Percentiles rank a stretch among this genome's conserved stretches.
These are phyloP conservation scores for Lerista edwardsae DNA, from an alignment of 2,797 vertebrate species.

Conservation along the genomic window DNA sequence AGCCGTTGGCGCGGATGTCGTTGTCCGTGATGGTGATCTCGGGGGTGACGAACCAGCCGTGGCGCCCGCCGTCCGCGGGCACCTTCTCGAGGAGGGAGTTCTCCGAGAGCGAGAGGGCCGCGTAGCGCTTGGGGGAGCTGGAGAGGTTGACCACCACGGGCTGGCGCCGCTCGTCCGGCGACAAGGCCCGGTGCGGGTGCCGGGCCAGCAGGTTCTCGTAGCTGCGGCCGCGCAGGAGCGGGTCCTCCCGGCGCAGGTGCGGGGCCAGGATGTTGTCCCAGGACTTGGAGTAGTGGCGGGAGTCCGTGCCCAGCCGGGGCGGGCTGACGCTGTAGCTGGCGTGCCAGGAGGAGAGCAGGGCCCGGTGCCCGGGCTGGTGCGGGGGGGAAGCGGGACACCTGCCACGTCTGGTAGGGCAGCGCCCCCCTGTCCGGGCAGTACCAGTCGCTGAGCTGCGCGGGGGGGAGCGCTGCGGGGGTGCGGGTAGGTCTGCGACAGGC, in stretches of 20 bases:
- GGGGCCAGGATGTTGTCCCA: slow-evolving; percentile 95
- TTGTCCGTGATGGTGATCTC: slow-evolving; percentile 99
- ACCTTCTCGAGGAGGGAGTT: slow-evolving; percentile 89
- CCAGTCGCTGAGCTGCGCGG: slow-evolving; percentile 85
- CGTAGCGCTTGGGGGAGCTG: slow-evolving; percentile 93
- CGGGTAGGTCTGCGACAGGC: slow-evolving; percentile 74
- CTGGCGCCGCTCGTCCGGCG: slow-evolving; percentile 83
- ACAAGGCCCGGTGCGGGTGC: slow-evolving; percentile 77
- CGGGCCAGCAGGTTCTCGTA: slow-evolving; percentile 91
- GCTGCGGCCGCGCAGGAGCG: slow-evolving; percentile 88
- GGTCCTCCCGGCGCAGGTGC: slow-evolving; percentile 80
- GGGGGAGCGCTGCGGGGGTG: slow-evolving; percentile 81
- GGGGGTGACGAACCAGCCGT: slow-evolving; percentile 93
- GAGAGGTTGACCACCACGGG: slow-evolving; percentile 95
- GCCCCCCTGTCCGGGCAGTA: slow-evolving; percentile 82
- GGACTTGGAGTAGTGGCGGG: slow-evolving; percentile 91
- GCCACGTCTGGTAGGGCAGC: slow-evolving; percentile 70
- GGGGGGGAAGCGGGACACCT: slow-evolving; percentile 75
- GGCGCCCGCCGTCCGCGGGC: slow-evolving; percentile 78
- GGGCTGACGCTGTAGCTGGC: slow-evolving; percentile 81
- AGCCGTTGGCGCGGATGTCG: slow-evolving; percentile 84
- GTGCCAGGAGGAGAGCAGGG: slow-evolving; percentile 85
- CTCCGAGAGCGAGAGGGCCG: slow-evolving; percentile 93
- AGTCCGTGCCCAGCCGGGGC: slow-evolving; percentile 83
- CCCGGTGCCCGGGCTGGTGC: slow-evolving; percentile 77